phyloP scores from a whole-genome alignment of 2,888 invertebrate genomes.

The Drosophila mettleri region DNA sequence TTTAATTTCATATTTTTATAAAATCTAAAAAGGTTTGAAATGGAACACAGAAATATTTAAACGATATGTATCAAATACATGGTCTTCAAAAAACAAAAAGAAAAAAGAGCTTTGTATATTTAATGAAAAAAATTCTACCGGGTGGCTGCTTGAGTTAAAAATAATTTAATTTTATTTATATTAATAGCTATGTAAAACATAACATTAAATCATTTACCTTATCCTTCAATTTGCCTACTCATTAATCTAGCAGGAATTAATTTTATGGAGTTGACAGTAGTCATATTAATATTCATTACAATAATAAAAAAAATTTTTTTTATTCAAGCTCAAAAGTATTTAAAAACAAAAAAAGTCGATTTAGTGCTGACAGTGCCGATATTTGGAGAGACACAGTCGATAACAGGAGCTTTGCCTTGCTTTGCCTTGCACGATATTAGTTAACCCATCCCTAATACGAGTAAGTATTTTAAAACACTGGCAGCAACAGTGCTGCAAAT shows the following conservation, averaged over 20 bases:
- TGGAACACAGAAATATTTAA: constrained; percentile 20
- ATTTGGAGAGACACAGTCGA: too few species aligned
- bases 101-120: constrained; percentile 7
- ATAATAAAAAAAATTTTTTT: too few species aligned
- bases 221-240: neutral
- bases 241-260: too few species aligned
- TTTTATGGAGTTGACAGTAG: too few species aligned
- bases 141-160: neutral
- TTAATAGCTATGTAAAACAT: neutral
- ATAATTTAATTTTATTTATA: neutral
- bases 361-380: neutral
- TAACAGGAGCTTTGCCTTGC: constrained; percentile 4
- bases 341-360: neutral
- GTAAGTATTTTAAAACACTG: constrained; percentile 25
- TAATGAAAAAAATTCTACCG: neutral
- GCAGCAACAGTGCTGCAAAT: constrained; percentile 34
- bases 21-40: constrained; percentile 40
- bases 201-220: neutral
- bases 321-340: neutral
- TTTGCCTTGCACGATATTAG: neutral
- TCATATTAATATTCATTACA: too few species aligned
- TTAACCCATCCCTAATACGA: constrained; percentile 22
- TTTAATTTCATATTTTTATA: constrained; percentile 45
- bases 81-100: constrained; percentile 25
- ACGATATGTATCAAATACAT: constrained; percentile 70